Conservation (phyloP, 2,797 vertebrate genomes). For the Loris lydekkerianus region DNA sequence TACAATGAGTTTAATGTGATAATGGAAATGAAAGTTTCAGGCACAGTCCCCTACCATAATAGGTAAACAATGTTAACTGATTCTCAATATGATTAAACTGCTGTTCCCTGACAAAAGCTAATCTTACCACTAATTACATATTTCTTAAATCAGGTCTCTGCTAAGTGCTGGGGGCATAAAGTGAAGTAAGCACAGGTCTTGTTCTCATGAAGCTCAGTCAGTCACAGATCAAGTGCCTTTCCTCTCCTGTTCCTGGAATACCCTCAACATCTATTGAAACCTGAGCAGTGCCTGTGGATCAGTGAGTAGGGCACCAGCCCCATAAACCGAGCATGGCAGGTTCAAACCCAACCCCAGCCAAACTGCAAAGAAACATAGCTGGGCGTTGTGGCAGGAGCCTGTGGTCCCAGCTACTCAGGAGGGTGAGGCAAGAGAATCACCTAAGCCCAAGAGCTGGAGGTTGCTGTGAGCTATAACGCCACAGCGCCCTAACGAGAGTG, state of each 20-base stretch:
- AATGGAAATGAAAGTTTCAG: slow-evolving; percentile 26
- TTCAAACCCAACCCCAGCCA: too few species aligned
- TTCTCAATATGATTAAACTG: slow-evolving; percentile 16
- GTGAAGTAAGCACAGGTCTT: background rate
- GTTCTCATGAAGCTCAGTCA: background rate
- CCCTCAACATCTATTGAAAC: background rate
- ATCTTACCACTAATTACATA: background rate
- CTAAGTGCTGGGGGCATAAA: background rate
- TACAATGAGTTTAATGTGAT: background rate
- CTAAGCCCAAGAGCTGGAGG: too few species aligned
- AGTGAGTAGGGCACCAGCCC: too few species aligned
- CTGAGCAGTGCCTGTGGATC: too few species aligned
- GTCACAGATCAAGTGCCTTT: background rate
- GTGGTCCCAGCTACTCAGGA: too few species aligned
- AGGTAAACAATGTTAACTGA: slow-evolving; percentile 4
- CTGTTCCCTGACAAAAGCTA: background rate
- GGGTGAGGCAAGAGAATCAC: too few species aligned
- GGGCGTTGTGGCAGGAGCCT: too few species aligned
- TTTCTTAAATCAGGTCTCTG: background rate
- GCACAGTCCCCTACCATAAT: background rate
- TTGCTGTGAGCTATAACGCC: too few species aligned
- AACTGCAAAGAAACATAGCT: too few species aligned
- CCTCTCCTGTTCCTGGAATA: background rate
- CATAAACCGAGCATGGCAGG: too few species aligned
- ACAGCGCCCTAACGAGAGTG: too few species aligned